A percentile compares a stretch with the other conserved stretches of the same genome.
These are phyloP conservation scores for Neoascia interrupta DNA, from an alignment of 2,888 invertebrate genomes.

Conservation along the genomic window DNA sequence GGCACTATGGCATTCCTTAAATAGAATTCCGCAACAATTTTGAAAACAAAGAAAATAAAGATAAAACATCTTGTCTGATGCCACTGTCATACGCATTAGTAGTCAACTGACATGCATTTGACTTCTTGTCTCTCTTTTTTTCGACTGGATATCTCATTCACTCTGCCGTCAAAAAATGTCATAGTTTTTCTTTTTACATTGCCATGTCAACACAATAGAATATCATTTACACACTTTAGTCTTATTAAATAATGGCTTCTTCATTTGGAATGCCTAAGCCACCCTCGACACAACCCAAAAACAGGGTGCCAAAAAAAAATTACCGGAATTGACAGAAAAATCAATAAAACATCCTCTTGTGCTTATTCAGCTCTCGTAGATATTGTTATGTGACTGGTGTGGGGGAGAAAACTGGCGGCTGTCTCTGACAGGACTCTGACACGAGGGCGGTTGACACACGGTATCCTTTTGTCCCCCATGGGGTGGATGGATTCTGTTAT, in stretches of 20 bases:
- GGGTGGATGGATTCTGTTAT: neutral
- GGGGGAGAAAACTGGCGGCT: slow-evolving; percentile 3
- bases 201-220: slow-evolving; percentile 49
- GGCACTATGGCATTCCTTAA: slow-evolving; percentile 19
- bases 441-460: too few species aligned
- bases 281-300: neutral
- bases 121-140: neutral
- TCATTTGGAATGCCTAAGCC: neutral
- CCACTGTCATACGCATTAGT: slow-evolving; percentile 45
- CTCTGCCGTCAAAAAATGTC: slow-evolving; percentile 57
- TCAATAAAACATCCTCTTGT: slow-evolving; percentile 48
- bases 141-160: neutral
- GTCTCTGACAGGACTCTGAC: slow-evolving; percentile 48
- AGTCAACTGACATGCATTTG: slow-evolving; percentile 53
- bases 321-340: slow-evolving; percentile 58
- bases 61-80: neutral
- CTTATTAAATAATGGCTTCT: slow-evolving; percentile 54
- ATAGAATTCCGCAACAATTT: slow-evolving; percentile 40
- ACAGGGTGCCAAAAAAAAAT: slow-evolving; percentile 32
- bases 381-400: neutral
- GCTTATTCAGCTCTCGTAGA: slow-evolving; percentile 40
- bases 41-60: neutral
- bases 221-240: slow-evolving; percentile 57
- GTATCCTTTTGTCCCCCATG: slow-evolving; percentile 18
- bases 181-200: slow-evolving; percentile 7